phyloP scores from a whole-genome alignment of 2,888 invertebrate genomes.

The Sinopyrophorus schimmeli region DNA sequence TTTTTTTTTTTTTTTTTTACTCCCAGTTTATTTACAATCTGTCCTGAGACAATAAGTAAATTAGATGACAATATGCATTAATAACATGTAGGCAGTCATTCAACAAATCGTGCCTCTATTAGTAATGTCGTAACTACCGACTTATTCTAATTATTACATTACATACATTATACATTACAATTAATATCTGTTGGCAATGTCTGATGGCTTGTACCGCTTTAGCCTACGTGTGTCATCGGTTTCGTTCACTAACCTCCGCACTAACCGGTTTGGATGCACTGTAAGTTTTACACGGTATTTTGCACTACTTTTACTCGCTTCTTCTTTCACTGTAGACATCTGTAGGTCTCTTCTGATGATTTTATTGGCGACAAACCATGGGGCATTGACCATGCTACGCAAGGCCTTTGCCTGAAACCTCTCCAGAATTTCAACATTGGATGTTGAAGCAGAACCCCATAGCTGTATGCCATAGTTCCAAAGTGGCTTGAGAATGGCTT shows the following conservation, averaged over 20 bases:
- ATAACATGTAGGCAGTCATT: too few species aligned
- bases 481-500: constrained; percentile 9
- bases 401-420: constrained; percentile 3
- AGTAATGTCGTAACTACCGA: background rate
- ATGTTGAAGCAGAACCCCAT: constrained; percentile 1
- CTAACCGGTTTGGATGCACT: constrained; percentile 10
- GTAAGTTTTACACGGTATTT: constrained; percentile 3
- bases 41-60: too few species aligned
- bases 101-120: too few species aligned
- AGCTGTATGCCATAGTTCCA: constrained; percentile 7
- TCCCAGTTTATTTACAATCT: too few species aligned
- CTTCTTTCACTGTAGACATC: constrained; percentile 8
- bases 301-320: constrained; percentile 2
- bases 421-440: constrained; percentile 5
- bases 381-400: constrained; percentile 6
- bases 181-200: constrained; percentile 3
- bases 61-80: too few species aligned
- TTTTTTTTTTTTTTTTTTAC: too few species aligned
- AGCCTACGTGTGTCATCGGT: constrained; percentile 4
- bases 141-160: constrained; percentile 3
- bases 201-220: constrained; percentile 5
- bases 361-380: constrained; percentile 6
- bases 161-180: background rate
- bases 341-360: constrained; percentile 8
- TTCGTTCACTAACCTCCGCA: background rate